phyloP scores from a whole-genome alignment of 2,888 invertebrate genomes.

The Napeogenes inachia region DNA sequence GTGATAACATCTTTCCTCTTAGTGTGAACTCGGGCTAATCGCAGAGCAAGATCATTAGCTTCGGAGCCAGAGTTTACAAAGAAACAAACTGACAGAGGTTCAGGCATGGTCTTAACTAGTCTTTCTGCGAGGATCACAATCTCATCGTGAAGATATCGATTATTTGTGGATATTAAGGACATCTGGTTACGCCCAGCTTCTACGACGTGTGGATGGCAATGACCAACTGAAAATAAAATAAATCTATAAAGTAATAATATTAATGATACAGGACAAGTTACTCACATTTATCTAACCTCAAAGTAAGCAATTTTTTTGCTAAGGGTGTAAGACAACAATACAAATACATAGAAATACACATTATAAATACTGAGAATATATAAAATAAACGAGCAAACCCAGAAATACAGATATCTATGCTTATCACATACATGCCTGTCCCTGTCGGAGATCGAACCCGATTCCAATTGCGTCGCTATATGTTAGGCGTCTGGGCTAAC shows the following conservation, averaged over 20 bases:
- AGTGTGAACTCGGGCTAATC: constrained; percentile 93
- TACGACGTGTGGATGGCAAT: constrained; percentile 97
- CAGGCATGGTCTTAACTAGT: constrained; percentile 89
- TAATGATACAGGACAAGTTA: neutral
- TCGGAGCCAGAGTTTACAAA: constrained; percentile 99
- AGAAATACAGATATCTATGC: neutral
- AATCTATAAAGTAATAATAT: constrained; percentile 7
- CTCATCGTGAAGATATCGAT: constrained; percentile 97
- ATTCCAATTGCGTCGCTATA: no score
- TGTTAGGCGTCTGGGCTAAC: no score
- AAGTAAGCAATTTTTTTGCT: no score
- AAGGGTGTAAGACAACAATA: no score
- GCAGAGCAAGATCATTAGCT: constrained; percentile 97
- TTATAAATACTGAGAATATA: no score
- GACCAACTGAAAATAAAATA: constrained; percentile 85
- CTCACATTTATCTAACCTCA: no score
- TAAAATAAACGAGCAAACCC: no score
- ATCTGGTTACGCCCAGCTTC: constrained; percentile 94
- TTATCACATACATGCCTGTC: no score
- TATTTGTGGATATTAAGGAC: constrained; percentile 94
- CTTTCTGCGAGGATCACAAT: constrained; percentile 93
- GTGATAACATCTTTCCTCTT: constrained; percentile 93
- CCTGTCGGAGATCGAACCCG: no score
- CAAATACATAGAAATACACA: no score
- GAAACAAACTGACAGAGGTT: constrained; percentile 92